phyloP scores from a whole-genome alignment of 1,140 invertebrate species.

The Saxidomus purpurata region DNA sequence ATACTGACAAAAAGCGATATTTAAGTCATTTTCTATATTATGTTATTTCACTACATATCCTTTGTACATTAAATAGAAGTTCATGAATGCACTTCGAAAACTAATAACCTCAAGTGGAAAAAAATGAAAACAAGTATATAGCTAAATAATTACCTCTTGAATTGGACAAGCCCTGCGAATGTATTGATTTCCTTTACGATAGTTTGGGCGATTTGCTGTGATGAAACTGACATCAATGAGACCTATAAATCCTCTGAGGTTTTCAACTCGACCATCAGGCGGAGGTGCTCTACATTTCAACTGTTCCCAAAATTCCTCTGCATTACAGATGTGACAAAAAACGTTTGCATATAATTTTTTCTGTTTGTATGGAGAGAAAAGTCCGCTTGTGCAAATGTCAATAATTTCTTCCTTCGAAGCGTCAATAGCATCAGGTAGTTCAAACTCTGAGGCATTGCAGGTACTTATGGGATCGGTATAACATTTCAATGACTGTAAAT shows the following conservation, averaged over 20 bases:
- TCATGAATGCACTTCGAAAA: too few species aligned
- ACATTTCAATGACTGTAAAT: not conserved
- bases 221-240: not conserved
- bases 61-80: too few species aligned
- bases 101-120: too few species aligned
- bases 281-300: too few species aligned
- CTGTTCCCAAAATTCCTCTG: not conserved
- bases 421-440: not conserved
- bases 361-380: not conserved
- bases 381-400: not conserved
- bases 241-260: not conserved
- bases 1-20: too few species aligned
- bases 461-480: not conserved
- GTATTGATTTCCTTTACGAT: too few species aligned
- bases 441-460: not conserved
- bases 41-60: too few species aligned
- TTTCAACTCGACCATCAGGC: not conserved
- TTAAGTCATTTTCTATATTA: too few species aligned
- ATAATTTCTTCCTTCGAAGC: not conserved
- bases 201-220: not conserved
- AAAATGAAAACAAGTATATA: too few species aligned
- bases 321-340: not conserved
- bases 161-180: too few species aligned
- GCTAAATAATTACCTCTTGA: too few species aligned
- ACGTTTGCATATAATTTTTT: not conserved